phyloP scores from a whole-genome alignment of 1,140 invertebrate species.

The Samia ricini region DNA sequence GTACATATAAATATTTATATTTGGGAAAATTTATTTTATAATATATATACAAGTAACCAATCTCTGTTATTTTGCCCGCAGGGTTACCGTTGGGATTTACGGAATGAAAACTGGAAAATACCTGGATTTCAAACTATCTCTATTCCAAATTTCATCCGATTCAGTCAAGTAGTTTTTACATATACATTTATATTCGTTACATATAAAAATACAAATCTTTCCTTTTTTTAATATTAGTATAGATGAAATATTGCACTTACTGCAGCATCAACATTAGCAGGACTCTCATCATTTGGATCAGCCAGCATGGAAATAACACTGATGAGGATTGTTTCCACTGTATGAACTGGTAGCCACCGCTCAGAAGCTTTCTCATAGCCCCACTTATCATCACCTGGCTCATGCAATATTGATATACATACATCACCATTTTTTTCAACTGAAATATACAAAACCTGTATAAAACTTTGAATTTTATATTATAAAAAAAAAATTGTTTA shows the following conservation, averaged over 20 bases:
- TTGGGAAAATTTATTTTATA: too few relatives aligned
- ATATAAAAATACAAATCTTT: too few relatives aligned
- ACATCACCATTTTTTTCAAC: constrained; percentile 99
- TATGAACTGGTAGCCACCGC: constrained; percentile 99
- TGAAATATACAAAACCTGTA: constrained; percentile 67
- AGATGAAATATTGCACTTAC: constrained; percentile 80
- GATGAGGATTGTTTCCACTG: constrained; percentile 99
- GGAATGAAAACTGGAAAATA: too few relatives aligned
- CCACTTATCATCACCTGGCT: constrained; percentile 99
- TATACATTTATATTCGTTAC: too few relatives aligned
- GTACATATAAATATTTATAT: too few relatives aligned
- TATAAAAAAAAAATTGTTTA: too few relatives aligned
- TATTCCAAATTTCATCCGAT: background rate
- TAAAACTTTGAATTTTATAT: too few relatives aligned
- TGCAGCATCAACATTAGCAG: constrained; percentile 99
- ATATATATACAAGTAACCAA: too few relatives aligned
- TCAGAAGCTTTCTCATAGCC: constrained; percentile 99
- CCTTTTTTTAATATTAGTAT: background rate
- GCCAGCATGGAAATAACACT: constrained; percentile 99
- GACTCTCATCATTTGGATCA: constrained; percentile 99
- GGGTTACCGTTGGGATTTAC: too few relatives aligned
- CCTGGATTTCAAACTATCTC: too few relatives aligned
- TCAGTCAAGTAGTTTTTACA: too few relatives aligned
- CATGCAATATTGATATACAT: constrained; percentile 99
- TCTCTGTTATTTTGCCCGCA: too few relatives aligned